These are phyloP conservation scores for Plotosus lineatus DNA, from an alignment of 2,113 vertebrate species.

Conservation along the genomic window DNA sequence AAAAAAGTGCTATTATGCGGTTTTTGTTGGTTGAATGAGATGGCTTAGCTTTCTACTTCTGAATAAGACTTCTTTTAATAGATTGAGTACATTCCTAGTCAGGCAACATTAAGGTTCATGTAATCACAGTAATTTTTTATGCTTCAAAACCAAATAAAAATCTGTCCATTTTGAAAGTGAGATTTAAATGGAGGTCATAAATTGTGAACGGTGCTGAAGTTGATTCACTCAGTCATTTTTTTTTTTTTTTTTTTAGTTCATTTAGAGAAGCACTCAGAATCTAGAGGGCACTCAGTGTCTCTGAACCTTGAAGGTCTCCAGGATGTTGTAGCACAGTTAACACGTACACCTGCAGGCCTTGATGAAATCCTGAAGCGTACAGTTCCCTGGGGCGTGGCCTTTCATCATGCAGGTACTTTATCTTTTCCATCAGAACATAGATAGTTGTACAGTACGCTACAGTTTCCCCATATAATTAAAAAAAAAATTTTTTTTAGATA, in stretches of 20 bases:
- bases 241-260: neutral
- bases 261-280: constrained; percentile 56
- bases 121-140: neutral
- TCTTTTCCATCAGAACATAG: neutral
- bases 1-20: neutral
- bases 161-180: neutral
- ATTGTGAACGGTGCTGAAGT: neutral
- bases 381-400: constrained; percentile 90
- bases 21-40: neutral
- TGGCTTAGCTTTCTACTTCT: neutral
- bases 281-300: constrained; percentile 65
- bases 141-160: neutral
- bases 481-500: too few species aligned
- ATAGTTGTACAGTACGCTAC: neutral
- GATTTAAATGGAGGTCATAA: neutral
- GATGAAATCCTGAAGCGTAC: constrained; percentile 85
- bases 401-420: constrained; percentile 92
- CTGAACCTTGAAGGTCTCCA: constrained; percentile 76
- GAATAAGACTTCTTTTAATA: neutral
- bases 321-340: constrained; percentile 86
- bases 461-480: too few species aligned
- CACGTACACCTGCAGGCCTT: constrained; percentile 81
- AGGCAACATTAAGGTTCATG: neutral
- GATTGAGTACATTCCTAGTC: neutral
- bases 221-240: neutral